Evolutionary conservation across 64 coral and sea anemone genomes (phyloP), one percentile per base, ranked within the genome.

Genomic region (Montipora efflorescens): DNA sequence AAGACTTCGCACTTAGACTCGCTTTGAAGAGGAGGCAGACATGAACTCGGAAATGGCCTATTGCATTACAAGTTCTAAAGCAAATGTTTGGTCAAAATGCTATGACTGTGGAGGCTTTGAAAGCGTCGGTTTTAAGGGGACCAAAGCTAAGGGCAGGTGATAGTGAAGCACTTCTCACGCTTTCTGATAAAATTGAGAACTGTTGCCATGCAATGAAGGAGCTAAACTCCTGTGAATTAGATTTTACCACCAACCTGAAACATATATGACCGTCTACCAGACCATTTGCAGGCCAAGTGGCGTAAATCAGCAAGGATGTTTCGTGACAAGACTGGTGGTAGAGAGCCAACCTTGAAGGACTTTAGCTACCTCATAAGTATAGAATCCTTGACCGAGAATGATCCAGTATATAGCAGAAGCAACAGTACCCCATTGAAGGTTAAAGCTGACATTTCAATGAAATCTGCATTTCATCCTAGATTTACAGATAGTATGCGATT

Each of bases 171-270:
- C 53, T 57, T 57, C 2, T 57, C 53, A 57, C 53, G 53, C 53
- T 57, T 57, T 57, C 53, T 57, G 85, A 57, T 57, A 57, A 57
- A 2, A 57, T 57, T 57, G 53, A 57, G 53, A 57, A 5, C 53
- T 57, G 53, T 76, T 94, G 77, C 59, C 50, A 5, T 18, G 47
- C 85, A 19, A 94, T 89, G 86, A 10, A 6, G 22, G 92, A 94
- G 81, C 21, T 89, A 21, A 22, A 89, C 75, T 94, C 67, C 43
- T 47, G 36, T 89, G 78, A 94, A 53, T 58, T 94, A 18, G 77
- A 94, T 87, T 94, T 76, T 61, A 94, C 66, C 19, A 94, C 92
- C 43, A 89, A 89, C 47, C 52, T 94, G 13, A 79, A 57, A 11
- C 53, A 57, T 57, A 57, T 57, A 57, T 57, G 0, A 57, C 53